A percentile compares a stretch with the other conserved stretches of the same genome.
phyloP scores from a whole-genome alignment of 2,113 vertebrate genomes.

The Alethe diademata region DNA sequence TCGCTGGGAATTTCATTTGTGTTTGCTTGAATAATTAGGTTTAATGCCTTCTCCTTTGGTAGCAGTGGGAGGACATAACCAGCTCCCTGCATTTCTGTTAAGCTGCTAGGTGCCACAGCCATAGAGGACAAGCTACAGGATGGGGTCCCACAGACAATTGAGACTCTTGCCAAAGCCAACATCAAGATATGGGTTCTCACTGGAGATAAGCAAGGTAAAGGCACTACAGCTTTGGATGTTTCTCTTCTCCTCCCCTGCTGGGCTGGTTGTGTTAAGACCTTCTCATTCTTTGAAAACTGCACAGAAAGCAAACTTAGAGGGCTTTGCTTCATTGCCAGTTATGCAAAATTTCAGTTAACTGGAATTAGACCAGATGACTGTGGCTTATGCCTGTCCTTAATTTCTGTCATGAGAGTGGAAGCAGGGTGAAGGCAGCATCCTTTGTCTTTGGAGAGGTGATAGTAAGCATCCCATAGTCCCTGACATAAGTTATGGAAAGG shows the following conservation, averaged over 20 bases:
- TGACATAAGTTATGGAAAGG: neutral
- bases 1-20: neutral
- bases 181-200: slow-evolving; percentile 96
- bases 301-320: neutral
- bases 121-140: slow-evolving; percentile 97
- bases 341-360: neutral
- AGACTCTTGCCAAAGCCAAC: slow-evolving; percentile 86
- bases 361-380: neutral
- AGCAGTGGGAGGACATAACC: neutral
- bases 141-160: slow-evolving; percentile 89
- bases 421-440: neutral
- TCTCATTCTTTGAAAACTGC: neutral
- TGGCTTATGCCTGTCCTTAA: neutral
- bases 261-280: neutral
- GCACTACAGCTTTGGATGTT: neutral
- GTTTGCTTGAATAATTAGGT: neutral
- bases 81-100: neutral
- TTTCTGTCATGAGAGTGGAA: neutral
- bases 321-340: neutral
- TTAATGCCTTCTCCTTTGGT: neutral
- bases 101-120: slow-evolving; percentile 89
- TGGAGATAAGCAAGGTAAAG: slow-evolving; percentile 93
- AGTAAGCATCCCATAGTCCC: neutral
- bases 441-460: neutral
- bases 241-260: neutral